phyloP scores from a whole-genome alignment of 2,113 vertebrate species.

The Chionodraco myersi region DNA sequence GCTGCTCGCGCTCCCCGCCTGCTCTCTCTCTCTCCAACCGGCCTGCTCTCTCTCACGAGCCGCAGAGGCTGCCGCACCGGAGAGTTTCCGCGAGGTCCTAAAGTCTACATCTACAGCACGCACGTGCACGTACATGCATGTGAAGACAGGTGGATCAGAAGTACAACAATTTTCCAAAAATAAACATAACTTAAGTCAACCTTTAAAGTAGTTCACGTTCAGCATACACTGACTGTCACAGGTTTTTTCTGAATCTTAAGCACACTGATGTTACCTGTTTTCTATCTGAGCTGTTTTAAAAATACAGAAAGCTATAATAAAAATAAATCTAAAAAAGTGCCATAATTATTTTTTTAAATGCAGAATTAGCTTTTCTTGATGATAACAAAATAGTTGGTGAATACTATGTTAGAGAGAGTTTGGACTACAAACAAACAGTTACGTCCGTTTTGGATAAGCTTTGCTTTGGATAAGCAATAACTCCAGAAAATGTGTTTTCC shows the following conservation, averaged over 20 bases:
- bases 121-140: background rate
- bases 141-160: conserved; percentile 17
- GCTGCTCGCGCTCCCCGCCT: conserved; percentile 77
- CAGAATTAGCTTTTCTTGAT: background rate
- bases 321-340: background rate
- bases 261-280: background rate
- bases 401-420: background rate
- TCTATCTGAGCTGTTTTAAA: too few species aligned
- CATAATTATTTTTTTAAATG: background rate
- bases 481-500: background rate
- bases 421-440: background rate
- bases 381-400: background rate
- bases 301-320: background rate
- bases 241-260: background rate
- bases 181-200: too few species aligned
- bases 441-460: too few species aligned
- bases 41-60: conserved; percentile 76
- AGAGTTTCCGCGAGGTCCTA: conserved; percentile 82
- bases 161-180: background rate
- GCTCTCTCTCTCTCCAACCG: conserved; percentile 67
- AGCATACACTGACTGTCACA: background rate
- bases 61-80: conserved; percentile 80
- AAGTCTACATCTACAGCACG: background rate
- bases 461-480: background rate
- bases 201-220: too few species aligned